phyloP scores from a whole-genome alignment of 1,140 invertebrate genomes.

The Drosophila pruinosa region DNA sequence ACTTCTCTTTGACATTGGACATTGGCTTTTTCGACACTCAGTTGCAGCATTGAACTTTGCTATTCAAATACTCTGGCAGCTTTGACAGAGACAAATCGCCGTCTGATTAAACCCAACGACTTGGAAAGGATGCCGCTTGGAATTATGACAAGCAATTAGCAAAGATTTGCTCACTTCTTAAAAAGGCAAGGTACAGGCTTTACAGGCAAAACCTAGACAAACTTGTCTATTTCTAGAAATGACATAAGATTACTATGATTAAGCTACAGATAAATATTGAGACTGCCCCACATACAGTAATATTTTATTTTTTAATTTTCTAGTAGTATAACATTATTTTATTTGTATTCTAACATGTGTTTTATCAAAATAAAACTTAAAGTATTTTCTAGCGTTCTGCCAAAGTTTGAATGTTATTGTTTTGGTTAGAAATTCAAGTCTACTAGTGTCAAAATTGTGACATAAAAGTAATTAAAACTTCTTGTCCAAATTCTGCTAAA shows the following conservation, averaged over 20 bases:
- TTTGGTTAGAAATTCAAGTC: not conserved
- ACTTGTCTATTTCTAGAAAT: too few relatives aligned
- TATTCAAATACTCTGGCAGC: constrained; percentile 10
- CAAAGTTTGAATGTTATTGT: too few relatives aligned
- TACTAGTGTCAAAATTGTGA: not conserved
- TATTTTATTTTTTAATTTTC: too few relatives aligned
- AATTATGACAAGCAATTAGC: constrained; percentile 33
- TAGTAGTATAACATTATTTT: too few relatives aligned
- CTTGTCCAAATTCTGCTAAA: not conserved
- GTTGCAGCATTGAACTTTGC: constrained; percentile 16
- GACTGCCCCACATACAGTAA: too few relatives aligned
- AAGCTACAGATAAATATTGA: too few relatives aligned
- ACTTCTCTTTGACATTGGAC: constrained; percentile 37
- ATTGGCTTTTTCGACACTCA: constrained; percentile 8
- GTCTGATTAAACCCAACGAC: constrained; percentile 13
- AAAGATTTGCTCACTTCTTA: not conserved
- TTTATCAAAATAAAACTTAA: too few relatives aligned
- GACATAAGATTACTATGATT: too few relatives aligned
- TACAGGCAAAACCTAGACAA: not conserved
- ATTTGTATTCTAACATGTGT: too few relatives aligned
- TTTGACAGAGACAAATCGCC: constrained; percentile 25
- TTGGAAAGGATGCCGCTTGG: constrained; percentile 1
- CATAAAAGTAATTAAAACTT: not conserved
- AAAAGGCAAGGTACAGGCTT: not conserved
- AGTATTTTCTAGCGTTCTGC: too few relatives aligned